These are phyloP conservation scores for Centropyge bicolor DNA, from an alignment of 2,797 vertebrate species.

Conservation along the genomic window DNA sequence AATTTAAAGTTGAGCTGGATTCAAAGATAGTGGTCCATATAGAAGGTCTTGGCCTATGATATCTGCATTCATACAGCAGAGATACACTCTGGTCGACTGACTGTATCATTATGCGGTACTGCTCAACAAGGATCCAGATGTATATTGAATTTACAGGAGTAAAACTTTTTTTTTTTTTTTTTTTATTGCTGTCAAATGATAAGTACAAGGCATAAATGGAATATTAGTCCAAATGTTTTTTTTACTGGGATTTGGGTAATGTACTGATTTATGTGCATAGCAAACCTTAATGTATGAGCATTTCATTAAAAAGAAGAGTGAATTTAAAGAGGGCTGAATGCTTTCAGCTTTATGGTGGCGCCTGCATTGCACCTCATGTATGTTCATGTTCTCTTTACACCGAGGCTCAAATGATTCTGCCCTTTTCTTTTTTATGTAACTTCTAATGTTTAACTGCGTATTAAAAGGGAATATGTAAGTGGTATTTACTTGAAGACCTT, in stretches of 20 bases:
- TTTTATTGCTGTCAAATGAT: constrained; percentile 3
- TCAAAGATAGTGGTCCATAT: background rate
- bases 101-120: background rate
- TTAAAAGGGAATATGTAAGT: constrained; percentile 67
- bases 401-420: constrained; percentile 18
- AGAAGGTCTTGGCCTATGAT: background rate
- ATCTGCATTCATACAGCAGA: constrained; percentile 1
- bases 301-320: constrained; percentile 5
- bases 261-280: background rate
- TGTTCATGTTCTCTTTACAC: constrained; percentile 37
- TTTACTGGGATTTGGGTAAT: constrained; percentile 17
- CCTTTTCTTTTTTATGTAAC: constrained; percentile 20
- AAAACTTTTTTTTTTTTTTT: background rate
- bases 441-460: constrained; percentile 37
- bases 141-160: background rate
- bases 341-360: background rate
- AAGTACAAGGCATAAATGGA: background rate
- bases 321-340: background rate
- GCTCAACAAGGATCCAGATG: background rate
- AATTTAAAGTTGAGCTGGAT: background rate
- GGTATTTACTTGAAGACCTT: constrained; percentile 53
- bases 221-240: background rate
- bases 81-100: background rate
- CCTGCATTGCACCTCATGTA: background rate
- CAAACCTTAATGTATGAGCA: constrained; percentile 3